These are phyloP conservation scores for Tuta absoluta DNA, from an alignment of 2,888 invertebrate genomes.

Conservation along the genomic window DNA sequence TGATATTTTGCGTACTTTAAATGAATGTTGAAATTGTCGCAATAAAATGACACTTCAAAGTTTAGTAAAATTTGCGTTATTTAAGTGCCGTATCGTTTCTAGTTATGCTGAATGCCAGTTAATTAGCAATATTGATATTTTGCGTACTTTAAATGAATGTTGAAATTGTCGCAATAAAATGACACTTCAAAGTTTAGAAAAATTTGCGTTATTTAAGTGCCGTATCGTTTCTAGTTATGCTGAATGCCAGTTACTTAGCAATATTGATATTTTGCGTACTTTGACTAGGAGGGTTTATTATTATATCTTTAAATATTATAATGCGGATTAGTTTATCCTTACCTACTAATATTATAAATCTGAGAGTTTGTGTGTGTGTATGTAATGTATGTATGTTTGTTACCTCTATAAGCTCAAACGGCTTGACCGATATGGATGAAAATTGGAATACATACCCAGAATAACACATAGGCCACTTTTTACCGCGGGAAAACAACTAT, in stretches of 20 bases:
- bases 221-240: conserved; percentile 16
- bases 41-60: conserved; percentile 29
- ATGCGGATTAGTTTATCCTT: too few relatives aligned
- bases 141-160: not conserved
- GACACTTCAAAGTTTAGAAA: conserved; percentile 23
- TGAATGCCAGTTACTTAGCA: not conserved
- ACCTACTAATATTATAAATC: too few relatives aligned
- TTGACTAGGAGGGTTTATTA: too few relatives aligned
- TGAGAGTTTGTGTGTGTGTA: too few relatives aligned
- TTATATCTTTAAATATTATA: too few relatives aligned
- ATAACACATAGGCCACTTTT: too few relatives aligned
- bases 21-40: conserved; percentile 23
- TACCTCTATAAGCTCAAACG: too few relatives aligned
- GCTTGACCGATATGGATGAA: too few relatives aligned
- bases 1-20: not conserved
- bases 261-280: not conserved
- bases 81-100: conserved; percentile 18
- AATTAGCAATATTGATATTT: not conserved
- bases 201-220: conserved; percentile 18
- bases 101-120: conserved; percentile 6
- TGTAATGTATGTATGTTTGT: too few relatives aligned
- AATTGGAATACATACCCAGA: too few relatives aligned
- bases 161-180: conserved; percentile 29
- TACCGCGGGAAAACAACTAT: too few relatives aligned
- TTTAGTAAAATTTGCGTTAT: conserved; percentile 15